Evolutionary conservation across 2,113 vertebrate species (phyloP), one percentile per base, ranked within the genome.

Genomic region (Pelobates fuscus): DNA sequence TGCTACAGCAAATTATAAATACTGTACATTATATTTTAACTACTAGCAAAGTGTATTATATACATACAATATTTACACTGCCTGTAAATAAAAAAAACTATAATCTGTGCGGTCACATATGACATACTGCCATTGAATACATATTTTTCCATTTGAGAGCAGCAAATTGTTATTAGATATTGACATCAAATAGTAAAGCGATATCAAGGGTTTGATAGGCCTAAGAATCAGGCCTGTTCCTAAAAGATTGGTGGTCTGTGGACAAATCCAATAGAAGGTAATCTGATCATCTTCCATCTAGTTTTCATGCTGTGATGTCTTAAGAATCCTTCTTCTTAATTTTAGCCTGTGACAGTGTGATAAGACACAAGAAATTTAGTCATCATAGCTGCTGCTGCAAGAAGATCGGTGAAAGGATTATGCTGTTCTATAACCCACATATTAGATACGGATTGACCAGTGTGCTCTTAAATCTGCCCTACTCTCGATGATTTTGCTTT

Each of bases 281-380:
- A 97, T 96, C 95, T 94, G 93, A 94, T 96, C 93, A 94, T 93
- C 91, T 94, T 86, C 91, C 93, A 89, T 94, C 87, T 89, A 91
- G 85, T 95, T 93, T 94, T 94, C 95, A 96, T 92, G 93, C 95
- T 95, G 94, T 91, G 91, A 90, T 92, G 92, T 94, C 92, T 93
- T 94, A 92, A 91, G 91, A 94, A 92, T 88, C 91, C 87, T 92
- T 94, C 93, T 89, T 94, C 94, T 92, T 91, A 91, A 90, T 92
- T 93, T 91, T 92, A 94, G 94, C 88, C 96, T 99, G 94, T 88
- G 91, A 95, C 92, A 89, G 92, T 95, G 94, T 93, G 94, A 99
- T 98, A 97, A 97, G 95, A 96, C 94, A 95, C 92, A 95, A 93
- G 92, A 94, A 94, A 96, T 96, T 93, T 95, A 97, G 94, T 96